Percentiles rank a stretch among this genome's conserved stretches.
phyloP scores from a whole-genome alignment of 2,113 vertebrate species.

The Meriones unguiculatus region DNA sequence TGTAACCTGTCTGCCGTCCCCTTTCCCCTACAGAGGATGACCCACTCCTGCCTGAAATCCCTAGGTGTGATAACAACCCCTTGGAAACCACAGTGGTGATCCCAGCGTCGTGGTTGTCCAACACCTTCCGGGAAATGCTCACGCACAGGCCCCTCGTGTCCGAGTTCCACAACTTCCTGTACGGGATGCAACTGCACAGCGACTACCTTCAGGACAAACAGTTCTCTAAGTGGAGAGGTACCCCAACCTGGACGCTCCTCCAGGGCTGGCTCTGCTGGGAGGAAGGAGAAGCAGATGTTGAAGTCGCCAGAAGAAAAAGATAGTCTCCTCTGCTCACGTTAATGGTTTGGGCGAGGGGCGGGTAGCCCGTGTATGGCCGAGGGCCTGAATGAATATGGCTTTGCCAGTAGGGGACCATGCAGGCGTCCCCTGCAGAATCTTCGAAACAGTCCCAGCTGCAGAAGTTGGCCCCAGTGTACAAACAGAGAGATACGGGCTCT shows the following conservation, averaged over 20 bases:
- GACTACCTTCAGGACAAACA: slow-evolving; percentile 83
- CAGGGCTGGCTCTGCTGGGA: neutral
- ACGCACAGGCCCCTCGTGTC: slow-evolving; percentile 86
- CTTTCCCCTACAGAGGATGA: slow-evolving; percentile 82
- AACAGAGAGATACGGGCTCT: neutral
- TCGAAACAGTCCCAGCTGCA: neutral
- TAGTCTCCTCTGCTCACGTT: neutral
- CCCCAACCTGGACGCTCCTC: neutral
- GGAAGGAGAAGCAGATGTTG: neutral
- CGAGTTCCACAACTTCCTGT: slow-evolving; percentile 88
- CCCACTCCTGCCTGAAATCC: slow-evolving; percentile 76
- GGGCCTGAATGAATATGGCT: neutral
- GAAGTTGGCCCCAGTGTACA: neutral
- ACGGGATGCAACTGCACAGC: slow-evolving; percentile 86
- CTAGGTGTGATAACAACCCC: slow-evolving; percentile 67
- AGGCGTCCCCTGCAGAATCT: neutral
- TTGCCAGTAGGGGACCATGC: neutral
- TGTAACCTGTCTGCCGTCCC: neutral
- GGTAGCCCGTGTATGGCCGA: neutral
- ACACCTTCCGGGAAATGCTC: slow-evolving; percentile 83
- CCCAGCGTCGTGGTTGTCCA: slow-evolving; percentile 84
- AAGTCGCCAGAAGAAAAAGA: neutral
- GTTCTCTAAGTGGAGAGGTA: slow-evolving; percentile 90
- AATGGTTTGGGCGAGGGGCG: neutral
- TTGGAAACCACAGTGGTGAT: slow-evolving; percentile 84